Conservation (phyloP, 1,140 invertebrate species). For the Rhopalosiphum maidis region DNA sequence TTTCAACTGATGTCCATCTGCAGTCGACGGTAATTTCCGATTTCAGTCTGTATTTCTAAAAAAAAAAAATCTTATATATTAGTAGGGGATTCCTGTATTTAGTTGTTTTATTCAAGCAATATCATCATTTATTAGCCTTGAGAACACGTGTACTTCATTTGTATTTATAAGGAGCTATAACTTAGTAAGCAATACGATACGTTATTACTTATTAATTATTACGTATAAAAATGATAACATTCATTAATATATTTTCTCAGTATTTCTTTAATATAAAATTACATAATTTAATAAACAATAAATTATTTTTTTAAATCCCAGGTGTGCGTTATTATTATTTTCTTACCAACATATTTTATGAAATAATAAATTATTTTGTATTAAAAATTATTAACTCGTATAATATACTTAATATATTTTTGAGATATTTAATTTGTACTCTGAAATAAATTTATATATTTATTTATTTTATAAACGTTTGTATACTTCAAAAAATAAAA, state of each 20-base stretch:
- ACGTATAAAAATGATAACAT: not conserved
- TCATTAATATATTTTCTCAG: not conserved
- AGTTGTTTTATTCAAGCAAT: not conserved
- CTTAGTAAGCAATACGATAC: not conserved
- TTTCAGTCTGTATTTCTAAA: not conserved
- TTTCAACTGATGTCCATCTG: not conserved
- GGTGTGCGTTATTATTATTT: not conserved
- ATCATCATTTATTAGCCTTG: not conserved
- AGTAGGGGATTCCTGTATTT: not conserved
- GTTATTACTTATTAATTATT: not conserved
- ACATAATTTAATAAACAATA: not conserved
- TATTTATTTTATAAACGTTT: not conserved
- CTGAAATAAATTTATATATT: not conserved
- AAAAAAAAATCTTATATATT: not conserved
- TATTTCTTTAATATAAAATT: not conserved
- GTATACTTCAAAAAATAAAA: not conserved
- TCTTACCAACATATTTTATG: not conserved
- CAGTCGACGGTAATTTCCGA: not conserved
- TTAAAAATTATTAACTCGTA: not conserved
- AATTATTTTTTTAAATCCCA: not conserved
- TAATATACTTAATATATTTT: not conserved
- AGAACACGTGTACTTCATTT: not conserved
- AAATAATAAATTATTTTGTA: not conserved
- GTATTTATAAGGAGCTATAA: not conserved
- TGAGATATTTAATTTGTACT: not conserved